These are phyloP conservation scores for Tipula confusa DNA, from an alignment of 2,888 invertebrate genomes.

Conservation along the genomic window DNA sequence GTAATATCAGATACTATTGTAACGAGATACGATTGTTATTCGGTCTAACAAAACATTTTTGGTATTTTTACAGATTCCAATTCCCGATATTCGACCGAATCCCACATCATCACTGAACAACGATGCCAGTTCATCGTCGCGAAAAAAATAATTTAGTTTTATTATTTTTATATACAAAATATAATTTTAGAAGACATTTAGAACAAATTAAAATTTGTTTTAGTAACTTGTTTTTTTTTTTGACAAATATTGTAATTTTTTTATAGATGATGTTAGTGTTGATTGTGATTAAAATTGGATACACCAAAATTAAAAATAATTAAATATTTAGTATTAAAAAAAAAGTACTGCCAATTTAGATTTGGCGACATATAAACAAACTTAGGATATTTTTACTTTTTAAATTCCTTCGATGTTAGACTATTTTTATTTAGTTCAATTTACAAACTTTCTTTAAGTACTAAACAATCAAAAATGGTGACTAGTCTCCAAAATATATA, in stretches of 20 bases:
- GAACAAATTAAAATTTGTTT: not conserved
- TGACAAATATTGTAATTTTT: not conserved
- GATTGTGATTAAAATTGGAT: not conserved
- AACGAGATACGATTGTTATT: too few relatives aligned
- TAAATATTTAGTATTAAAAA: not conserved
- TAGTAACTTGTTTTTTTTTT: not conserved
- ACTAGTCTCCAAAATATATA: not conserved
- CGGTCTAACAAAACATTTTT: not conserved
- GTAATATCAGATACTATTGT: too few relatives aligned
- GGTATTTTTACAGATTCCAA: conserved; percentile 32
- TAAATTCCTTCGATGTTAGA: not conserved
- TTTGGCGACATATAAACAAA: not conserved
- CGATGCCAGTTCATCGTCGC: conserved; percentile 31
- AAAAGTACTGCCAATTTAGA: not conserved
- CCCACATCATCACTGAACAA: conserved; percentile 30
- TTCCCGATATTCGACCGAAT: conserved; percentile 27
- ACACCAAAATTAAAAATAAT: not conserved
- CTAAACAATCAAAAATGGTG: not conserved
- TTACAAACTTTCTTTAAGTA: not conserved
- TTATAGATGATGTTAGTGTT: conserved; percentile 15
- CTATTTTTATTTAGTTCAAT: not conserved
- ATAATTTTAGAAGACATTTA: conserved; percentile 25
- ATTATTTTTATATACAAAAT: not conserved
- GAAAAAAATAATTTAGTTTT: conserved; percentile 32
- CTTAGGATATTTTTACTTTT: not conserved